Conservation (phyloP, 2,797 vertebrate genomes). For the Leptodactylus fallax region DNA sequence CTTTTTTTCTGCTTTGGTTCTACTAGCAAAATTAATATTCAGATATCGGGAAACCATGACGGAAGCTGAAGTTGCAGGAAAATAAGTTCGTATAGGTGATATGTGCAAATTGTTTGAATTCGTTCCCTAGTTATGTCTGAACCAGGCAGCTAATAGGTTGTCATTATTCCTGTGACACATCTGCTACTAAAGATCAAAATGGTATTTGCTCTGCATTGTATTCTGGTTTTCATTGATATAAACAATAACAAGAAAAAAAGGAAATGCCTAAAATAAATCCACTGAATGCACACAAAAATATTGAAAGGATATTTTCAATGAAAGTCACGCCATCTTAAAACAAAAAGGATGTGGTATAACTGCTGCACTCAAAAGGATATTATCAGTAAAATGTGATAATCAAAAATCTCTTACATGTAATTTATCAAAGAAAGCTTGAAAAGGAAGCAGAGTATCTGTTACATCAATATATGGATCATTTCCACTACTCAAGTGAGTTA, state of each 20-base stretch:
- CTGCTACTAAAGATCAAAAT: too few species aligned
- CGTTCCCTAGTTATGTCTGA: too few species aligned
- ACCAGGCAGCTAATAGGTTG: too few species aligned
- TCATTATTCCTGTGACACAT: too few species aligned
- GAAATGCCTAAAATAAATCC: not conserved
- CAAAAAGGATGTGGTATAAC: not conserved
- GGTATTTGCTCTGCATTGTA: too few species aligned
- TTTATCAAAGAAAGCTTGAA: constrained; percentile 29
- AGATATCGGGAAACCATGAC: too few species aligned
- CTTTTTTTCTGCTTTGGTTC: too few species aligned
- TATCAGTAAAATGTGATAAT: constrained; percentile 30
- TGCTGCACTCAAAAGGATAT: not conserved
- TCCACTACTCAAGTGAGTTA: constrained; percentile 42
- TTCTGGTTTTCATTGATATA: not conserved
- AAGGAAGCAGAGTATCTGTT: constrained; percentile 44
- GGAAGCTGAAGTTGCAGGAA: too few species aligned
- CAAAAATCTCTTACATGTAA: constrained; percentile 36
- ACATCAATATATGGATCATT: constrained; percentile 50
- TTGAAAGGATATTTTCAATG: not conserved
- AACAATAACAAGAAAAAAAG: not conserved
- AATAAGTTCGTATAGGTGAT: too few species aligned
- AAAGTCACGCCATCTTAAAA: not conserved
- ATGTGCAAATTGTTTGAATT: too few species aligned
- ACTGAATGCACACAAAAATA: not conserved
- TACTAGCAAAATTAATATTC: too few species aligned